Evolutionary conservation across 2,888 invertebrate species (phyloP), one percentile per base, ranked within the genome.

Genomic region (Bugulina stolonifera): DNA sequence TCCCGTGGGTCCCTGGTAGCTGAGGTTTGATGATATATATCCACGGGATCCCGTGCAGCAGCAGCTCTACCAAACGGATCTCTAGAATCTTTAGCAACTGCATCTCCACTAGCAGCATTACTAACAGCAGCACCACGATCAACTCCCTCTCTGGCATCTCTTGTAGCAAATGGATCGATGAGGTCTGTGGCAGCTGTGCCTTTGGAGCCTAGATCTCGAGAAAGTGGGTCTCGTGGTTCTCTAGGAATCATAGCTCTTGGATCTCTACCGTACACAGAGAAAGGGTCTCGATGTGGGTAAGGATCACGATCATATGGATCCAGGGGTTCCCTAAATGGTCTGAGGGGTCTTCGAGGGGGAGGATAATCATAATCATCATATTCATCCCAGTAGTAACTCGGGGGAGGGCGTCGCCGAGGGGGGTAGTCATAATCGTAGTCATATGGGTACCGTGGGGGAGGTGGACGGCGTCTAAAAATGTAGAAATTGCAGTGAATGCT

Each of bases 341-440:
- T 43, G 43, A 5, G 43, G 18, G 18, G 43, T 43, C 43, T 43
- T 43, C 43, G 43, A 18, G 43, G 43, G 5, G 43, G 43, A 43
- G 43, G 43, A 18, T 43, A 43, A 18, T 43, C 43, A 18, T 43
- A 43, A 18, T 43, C 43, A 18, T 43, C 43, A 43, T 43, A 43
- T 18, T 43, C 43, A 43, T 43, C 43, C 18, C 43, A 10, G 43
- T 43, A 25, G 32, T 64, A 64, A 32, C 18, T 5, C 18, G 32
- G 32, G 14, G 64, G 64, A 32, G 64, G 64, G 32, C 2, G 64
- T 2, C 27, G 64, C 10, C 64, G 64, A 18, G 64, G 64, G 18
- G 64, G 64, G 32, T 14, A 27, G 22, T 22, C 25, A n/a, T 57
- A 57, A 57, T 57, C 57, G n/a, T 64, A 64, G 34, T 64, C 64